phyloP scores from a whole-genome alignment of 2,113 vertebrate species.

The Rhinolophus sinicus region DNA sequence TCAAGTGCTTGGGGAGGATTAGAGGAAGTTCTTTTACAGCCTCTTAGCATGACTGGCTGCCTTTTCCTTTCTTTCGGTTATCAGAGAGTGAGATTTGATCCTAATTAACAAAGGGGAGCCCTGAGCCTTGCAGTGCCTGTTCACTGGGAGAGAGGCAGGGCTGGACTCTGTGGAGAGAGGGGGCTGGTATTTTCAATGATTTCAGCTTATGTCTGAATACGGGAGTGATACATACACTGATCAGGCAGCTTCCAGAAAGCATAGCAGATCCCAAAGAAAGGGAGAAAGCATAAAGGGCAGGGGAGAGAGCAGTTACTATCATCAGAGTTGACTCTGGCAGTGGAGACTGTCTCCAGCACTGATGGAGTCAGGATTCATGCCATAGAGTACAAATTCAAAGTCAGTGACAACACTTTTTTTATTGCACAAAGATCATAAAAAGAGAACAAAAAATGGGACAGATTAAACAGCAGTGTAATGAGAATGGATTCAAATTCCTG shows the following conservation, averaged over 20 bases:
- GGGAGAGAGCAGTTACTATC: neutral
- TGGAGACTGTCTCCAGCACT: neutral
- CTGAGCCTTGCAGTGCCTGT: neutral
- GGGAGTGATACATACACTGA: neutral
- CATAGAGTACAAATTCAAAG: conserved; percentile 57
- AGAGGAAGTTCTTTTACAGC: conserved; percentile 66
- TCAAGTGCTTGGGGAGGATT: conserved; percentile 71
- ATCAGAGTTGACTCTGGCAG: neutral
- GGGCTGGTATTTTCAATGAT: neutral
- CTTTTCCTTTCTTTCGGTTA: conserved; percentile 68
- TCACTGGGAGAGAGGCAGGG: neutral
- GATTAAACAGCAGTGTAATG: conserved; percentile 69
- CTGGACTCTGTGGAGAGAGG: neutral
- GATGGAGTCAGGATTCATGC: neutral
- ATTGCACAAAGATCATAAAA: conserved; percentile 53
- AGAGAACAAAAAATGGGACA: conserved; percentile 52
- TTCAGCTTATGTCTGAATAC: neutral
- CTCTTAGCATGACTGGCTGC: conserved; percentile 56
- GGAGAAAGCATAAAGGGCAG: neutral
- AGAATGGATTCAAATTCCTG: conserved; percentile 46
- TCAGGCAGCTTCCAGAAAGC: neutral
- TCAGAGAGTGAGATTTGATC: conserved; percentile 64
- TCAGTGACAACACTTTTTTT: conserved; percentile 7
- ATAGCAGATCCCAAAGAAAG: neutral
- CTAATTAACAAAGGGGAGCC: conserved; percentile 63